phyloP scores from a whole-genome alignment of 2,888 invertebrate genomes.

The Bhutanitis thaidina region DNA sequence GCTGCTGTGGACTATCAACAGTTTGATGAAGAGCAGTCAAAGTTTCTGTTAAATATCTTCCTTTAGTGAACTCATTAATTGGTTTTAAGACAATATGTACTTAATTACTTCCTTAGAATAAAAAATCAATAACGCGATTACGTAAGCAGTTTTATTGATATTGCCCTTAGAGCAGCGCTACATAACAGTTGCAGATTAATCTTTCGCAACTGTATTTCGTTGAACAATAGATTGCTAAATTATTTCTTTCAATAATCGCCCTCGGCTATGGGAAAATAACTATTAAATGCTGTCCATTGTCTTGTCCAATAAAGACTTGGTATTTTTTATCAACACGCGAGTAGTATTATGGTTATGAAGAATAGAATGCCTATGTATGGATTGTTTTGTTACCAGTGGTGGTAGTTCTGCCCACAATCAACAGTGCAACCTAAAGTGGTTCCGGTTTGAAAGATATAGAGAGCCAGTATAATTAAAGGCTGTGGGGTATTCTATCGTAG shows the following conservation, averaged over 20 bases:
- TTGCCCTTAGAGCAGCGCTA: not conserved
- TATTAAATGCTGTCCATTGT: slow-evolving; percentile 43
- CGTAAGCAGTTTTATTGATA: slow-evolving; percentile 3
- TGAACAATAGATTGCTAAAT: slow-evolving; percentile 56
- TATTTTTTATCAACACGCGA: slow-evolving; percentile 16
- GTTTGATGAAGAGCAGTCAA: too few species aligned
- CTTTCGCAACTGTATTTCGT: slow-evolving; percentile 30
- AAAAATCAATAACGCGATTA: too few species aligned
- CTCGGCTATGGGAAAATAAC: slow-evolving; percentile 41
- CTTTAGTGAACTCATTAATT: too few species aligned
- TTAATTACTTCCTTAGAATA: too few species aligned
- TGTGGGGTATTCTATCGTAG: too few species aligned
- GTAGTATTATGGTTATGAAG: not conserved
- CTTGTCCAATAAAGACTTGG: slow-evolving; percentile 27
- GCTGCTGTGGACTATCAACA: too few species aligned
- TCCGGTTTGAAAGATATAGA: too few species aligned
- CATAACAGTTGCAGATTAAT: slow-evolving; percentile 5
- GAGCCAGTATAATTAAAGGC: too few species aligned
- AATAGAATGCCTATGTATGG: not conserved
- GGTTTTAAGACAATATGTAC: too few species aligned
- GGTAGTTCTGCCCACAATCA: too few species aligned
- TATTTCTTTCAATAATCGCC: slow-evolving; percentile 40
- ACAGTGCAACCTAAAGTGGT: too few species aligned
- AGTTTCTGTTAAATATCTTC: too few species aligned
- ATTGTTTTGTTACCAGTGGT: not conserved